Percentiles rank a stretch among this genome's conserved stretches.
These are phyloP conservation scores for Drosophila aldrichi DNA, from an alignment of 2,888 invertebrate genomes.

Conservation along the genomic window DNA sequence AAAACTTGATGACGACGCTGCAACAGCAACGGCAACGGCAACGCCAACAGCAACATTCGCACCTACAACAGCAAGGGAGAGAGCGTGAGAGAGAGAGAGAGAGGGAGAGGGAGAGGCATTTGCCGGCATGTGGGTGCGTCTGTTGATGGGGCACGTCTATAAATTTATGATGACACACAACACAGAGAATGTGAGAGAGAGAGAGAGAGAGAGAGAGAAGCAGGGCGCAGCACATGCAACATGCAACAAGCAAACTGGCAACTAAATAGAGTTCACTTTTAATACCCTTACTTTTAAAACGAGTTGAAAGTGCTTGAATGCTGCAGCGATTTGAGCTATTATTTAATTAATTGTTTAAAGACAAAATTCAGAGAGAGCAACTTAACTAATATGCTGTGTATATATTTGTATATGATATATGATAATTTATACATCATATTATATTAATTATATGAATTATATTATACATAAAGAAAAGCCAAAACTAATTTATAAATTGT, in stretches of 20 bases:
- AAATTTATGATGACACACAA: constrained; percentile 39
- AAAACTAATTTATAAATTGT: too few relatives aligned
- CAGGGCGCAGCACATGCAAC: constrained; percentile 1
- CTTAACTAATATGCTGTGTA: background rate
- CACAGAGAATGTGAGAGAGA: background rate
- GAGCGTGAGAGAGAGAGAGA: background rate
- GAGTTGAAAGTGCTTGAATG: background rate
- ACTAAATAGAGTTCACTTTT: constrained; percentile 32
- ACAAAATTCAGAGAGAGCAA: too few relatives aligned
- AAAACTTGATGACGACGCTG: constrained; percentile 62
- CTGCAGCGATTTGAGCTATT: background rate
- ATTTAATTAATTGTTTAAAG: background rate
- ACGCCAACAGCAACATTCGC: constrained; percentile 47
- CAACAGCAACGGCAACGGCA: constrained; percentile 33
- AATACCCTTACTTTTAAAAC: constrained; percentile 31
- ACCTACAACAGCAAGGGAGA: constrained; percentile 22
- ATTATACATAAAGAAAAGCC: too few relatives aligned
- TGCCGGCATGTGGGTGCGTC: constrained; percentile 48
- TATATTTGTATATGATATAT: background rate
- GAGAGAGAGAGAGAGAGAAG: background rate
- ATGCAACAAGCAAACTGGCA: constrained; percentile 58
- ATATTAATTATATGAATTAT: too few relatives aligned
- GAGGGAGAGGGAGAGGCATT: background rate
- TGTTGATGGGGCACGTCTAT: constrained; percentile 45
- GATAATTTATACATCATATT: too few relatives aligned